phyloP scores from a whole-genome alignment of 2,888 invertebrate genomes.

The Esperia sulphurella region DNA sequence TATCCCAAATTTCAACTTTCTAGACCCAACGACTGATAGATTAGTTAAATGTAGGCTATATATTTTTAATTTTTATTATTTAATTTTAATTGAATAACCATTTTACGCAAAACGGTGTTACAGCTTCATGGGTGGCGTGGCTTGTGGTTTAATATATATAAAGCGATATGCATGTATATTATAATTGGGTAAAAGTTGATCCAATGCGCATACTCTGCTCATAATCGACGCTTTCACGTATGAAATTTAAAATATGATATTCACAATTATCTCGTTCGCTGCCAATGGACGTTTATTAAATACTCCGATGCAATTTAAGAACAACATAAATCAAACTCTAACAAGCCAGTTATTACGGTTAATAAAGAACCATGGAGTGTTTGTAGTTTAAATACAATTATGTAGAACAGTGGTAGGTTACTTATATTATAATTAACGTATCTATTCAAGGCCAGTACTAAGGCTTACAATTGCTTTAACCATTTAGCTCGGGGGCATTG shows the following conservation, averaged over 20 bases:
- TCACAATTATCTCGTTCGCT: not conserved
- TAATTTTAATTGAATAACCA: too few relatives aligned
- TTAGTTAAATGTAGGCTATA: too few relatives aligned
- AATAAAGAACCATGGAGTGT: conserved; percentile 14
- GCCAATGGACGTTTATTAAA: not conserved
- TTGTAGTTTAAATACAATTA: conserved; percentile 14
- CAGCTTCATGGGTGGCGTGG: too few relatives aligned
- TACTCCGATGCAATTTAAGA: not conserved
- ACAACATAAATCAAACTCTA: conserved; percentile 12
- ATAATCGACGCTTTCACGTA: not conserved
- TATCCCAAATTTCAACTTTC: too few relatives aligned
- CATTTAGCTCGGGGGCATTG: conserved; percentile 11
- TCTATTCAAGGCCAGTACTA: conserved; percentile 14
- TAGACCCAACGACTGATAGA: too few relatives aligned
- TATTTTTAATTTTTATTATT: too few relatives aligned
- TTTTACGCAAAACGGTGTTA: too few relatives aligned
- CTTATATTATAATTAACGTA: conserved; percentile 16
- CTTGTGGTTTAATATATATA: too few relatives aligned
- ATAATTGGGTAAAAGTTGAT: not conserved
- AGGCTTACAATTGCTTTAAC: conserved; percentile 16
- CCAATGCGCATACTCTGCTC: not conserved
- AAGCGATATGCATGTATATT: not conserved
- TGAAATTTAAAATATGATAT: not conserved
- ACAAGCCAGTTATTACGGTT: conserved; percentile 15
- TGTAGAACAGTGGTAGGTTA: conserved; percentile 7